These are phyloP conservation scores for Rallus crepitans DNA, from an alignment of 2,797 vertebrate genomes.

Conservation along the genomic window DNA sequence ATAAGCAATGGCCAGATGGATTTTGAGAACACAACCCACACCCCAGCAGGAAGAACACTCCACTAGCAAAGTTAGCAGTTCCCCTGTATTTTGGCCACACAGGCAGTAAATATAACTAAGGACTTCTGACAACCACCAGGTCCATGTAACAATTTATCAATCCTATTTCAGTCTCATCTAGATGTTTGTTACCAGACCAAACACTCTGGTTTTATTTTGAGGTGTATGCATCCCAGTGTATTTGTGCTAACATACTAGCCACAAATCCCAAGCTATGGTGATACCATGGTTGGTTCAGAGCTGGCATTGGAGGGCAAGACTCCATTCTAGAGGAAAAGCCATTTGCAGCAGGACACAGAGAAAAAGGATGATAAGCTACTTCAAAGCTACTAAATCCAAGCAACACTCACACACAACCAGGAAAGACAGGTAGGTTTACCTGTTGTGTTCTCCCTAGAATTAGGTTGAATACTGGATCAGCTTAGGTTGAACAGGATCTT, in stretches of 20 bases:
- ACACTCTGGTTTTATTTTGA: background rate
- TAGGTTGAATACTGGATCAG: background rate
- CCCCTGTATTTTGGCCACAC: background rate
- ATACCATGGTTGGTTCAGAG: background rate
- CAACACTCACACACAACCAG: background rate
- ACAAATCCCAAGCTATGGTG: background rate
- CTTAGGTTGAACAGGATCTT: background rate
- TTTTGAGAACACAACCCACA: background rate
- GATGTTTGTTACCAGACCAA: background rate
- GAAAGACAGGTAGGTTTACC: background rate
- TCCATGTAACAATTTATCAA: background rate
- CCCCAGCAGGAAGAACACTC: background rate
- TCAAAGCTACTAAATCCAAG: background rate
- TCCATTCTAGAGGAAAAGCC: background rate
- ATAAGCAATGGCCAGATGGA: background rate
- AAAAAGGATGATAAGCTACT: background rate
- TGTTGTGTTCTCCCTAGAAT: background rate
- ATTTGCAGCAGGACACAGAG: background rate
- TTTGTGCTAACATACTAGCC: background rate
- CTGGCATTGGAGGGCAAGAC: background rate
- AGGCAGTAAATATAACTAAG: conserved; percentile 3
- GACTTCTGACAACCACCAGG: conserved; percentile 19
- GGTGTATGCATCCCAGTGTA: background rate
- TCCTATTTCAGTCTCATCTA: background rate
- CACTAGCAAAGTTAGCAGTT: background rate